These are phyloP conservation scores for Stenurella melanura DNA, from an alignment of 2,888 invertebrate genomes.

Conservation along the genomic window DNA sequence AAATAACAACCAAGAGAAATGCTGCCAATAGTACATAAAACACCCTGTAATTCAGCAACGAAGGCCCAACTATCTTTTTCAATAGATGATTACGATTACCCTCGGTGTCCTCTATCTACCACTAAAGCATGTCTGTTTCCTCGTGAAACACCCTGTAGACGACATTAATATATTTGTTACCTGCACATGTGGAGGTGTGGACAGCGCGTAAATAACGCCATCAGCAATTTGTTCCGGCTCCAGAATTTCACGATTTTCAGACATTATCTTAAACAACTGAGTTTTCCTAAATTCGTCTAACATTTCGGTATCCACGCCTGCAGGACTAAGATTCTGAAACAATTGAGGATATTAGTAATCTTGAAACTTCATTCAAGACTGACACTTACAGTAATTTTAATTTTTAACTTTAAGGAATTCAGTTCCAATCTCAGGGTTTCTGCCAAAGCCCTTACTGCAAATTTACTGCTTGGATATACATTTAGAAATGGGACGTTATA, in stretches of 20 bases:
- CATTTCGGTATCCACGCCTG: conserved; percentile 24
- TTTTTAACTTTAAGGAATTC: neutral
- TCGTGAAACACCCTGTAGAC: too few species aligned
- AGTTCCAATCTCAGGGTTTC: too few species aligned
- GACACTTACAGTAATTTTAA: conserved; percentile 9
- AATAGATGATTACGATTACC: neutral
- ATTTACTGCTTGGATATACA: conserved; percentile 24
- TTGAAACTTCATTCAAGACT: neutral
- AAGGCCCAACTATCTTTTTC: too few species aligned
- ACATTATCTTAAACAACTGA: neutral
- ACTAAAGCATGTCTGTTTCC: too few species aligned
- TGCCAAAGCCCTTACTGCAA: neutral
- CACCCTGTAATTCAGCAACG: too few species aligned
- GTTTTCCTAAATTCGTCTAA: neutral
- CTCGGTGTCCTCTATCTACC: too few species aligned
- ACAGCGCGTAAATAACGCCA: conserved; percentile 33
- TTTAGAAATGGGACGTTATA: neutral
- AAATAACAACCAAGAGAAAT: too few species aligned
- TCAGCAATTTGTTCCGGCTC: conserved; percentile 32
- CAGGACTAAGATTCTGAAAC: conserved; percentile 39
- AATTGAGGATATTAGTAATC: neutral
- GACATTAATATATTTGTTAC: conserved; percentile 10
- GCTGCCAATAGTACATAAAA: too few species aligned
- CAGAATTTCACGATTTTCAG: conserved; percentile 9
- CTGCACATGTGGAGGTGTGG: conserved; percentile 36